Percentiles rank a stretch among this genome's conserved stretches.
phyloP scores from a whole-genome alignment of 2,797 vertebrate genomes.

The Lithobates pipiens region DNA sequence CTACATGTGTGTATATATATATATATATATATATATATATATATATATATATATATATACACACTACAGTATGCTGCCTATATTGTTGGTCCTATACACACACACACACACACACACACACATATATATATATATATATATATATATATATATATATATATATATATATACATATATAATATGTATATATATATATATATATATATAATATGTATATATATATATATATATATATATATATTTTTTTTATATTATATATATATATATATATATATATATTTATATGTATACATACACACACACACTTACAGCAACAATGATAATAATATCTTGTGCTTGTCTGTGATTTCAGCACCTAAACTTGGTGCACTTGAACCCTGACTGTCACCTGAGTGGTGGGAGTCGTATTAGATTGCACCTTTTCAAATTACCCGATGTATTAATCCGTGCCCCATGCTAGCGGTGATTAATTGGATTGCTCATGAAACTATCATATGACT shows the following conservation, averaged over 20 bases:
- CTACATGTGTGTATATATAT: no score
- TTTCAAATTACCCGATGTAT: background rate
- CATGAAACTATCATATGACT: background rate
- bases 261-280: no score
- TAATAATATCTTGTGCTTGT: background rate
- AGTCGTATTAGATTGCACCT: background rate
- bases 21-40: slow-evolving; percentile 3
- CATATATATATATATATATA: no score
- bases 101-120: background rate
- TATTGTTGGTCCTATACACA: background rate
- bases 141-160: no score
- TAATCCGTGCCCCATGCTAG: background rate
- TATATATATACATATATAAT: no score
- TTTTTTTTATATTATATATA: no score
- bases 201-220: no score
- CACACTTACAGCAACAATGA: no score
- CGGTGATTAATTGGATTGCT: background rate
- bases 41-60: slow-evolving; percentile 6
- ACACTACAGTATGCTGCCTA: background rate
- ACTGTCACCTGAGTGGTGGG: background rate
- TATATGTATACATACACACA: no score
- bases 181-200: no score
- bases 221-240: no score
- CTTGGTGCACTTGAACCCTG: background rate
- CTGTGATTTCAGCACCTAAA: background rate